Base-by-base conservation (phyloP, 2,797 vertebrate species). In the Otus scops region DNA sequence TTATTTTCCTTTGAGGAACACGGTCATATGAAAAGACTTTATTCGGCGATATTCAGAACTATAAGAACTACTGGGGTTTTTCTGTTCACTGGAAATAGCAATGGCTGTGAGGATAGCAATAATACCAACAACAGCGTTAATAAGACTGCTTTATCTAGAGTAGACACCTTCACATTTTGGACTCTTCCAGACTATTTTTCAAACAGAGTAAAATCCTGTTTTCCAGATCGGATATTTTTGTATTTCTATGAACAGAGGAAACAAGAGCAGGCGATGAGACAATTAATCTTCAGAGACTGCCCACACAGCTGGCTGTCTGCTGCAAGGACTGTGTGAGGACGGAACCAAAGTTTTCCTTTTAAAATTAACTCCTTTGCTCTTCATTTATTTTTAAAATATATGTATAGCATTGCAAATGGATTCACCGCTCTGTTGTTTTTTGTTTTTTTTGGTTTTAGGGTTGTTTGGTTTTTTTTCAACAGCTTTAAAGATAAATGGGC, bases 261-360 rank as follows among this genome's bases (percentile, higher is more conserved):
- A 84, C 54, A 94, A 94, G 88, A 78, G 86, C 86, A 91, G 93
- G 88, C 11, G 0, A 84, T 92, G 95, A 97, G 96, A 97, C 92
- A 96, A 96, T 95, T 81, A 96, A 94, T 83, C 95, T 97, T 94
- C 78, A 51, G 96, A 95, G 97, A 56, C 91, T 36, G 93, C 97
- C 97, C 96, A 97, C 96, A 96, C 95, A 97, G 92, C 95, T 96
- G 64, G 65, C 77, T 94, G 92, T 75, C 88, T 65, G 84, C 84
- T 71, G 70, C 83, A 88, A 91, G 93, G 91, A 79, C 71, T 71
- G 65, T 68, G 79, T 4, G 32, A 80, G 94, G 88, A 94, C 20
- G 28, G 83, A 90, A 78, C 30, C 34, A 9, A 89, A 94, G 87
- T 84, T 95, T 96, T 97, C 93, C 93, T 94, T 97, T 96, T 86